These are phyloP conservation scores for Netelia inedita DNA, from an alignment of 2,888 invertebrate species.

Conservation along the genomic window DNA sequence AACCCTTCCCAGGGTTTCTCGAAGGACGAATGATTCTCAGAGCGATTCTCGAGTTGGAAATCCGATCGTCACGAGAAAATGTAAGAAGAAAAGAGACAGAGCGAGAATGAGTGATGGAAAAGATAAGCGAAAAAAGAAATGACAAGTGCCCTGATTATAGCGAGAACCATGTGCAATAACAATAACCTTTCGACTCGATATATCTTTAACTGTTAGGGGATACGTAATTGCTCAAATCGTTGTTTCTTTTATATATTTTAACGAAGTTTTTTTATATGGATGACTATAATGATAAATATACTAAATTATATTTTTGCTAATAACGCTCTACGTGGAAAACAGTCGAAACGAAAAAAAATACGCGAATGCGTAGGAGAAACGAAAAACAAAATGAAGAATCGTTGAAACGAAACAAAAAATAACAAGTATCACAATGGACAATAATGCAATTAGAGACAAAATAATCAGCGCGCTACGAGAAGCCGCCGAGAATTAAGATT, in stretches of 20 bases:
- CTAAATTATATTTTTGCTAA: slow-evolving; percentile 84
- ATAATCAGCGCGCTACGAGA: slow-evolving; percentile 25
- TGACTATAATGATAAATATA: slow-evolving; percentile 78
- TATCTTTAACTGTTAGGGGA: slow-evolving; percentile 68
- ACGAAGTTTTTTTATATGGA: slow-evolving; percentile 79
- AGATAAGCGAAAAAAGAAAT: slow-evolving; percentile 33
- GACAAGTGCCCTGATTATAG: slow-evolving; percentile 67
- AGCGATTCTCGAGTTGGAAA: slow-evolving; percentile 15
- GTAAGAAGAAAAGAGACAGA: slow-evolving; percentile 38
- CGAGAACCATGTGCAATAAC: slow-evolving; percentile 83
- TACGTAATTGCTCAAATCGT: slow-evolving; percentile 84
- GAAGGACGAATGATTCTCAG: neutral
- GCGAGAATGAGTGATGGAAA: slow-evolving; percentile 26
- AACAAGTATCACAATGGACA: slow-evolving; percentile 52
- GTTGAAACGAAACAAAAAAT: slow-evolving; percentile 32
- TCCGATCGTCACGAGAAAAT: slow-evolving; percentile 59
- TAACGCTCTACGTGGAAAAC: slow-evolving; percentile 73
- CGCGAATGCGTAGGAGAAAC: neutral
- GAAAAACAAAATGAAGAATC: slow-evolving; percentile 14
- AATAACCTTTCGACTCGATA: slow-evolving; percentile 74
- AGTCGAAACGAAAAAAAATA: slow-evolving; percentile 21
- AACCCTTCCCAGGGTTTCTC: slow-evolving; percentile 21
- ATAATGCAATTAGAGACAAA: slow-evolving; percentile 59
- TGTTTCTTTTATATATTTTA: slow-evolving; percentile 84
- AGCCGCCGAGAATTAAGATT: slow-evolving; percentile 28